Percentiles rank a stretch among this genome's conserved stretches.
These are phyloP conservation scores for Luperina testacea DNA, from an alignment of 2,888 invertebrate genomes.

Conservation along the genomic window DNA sequence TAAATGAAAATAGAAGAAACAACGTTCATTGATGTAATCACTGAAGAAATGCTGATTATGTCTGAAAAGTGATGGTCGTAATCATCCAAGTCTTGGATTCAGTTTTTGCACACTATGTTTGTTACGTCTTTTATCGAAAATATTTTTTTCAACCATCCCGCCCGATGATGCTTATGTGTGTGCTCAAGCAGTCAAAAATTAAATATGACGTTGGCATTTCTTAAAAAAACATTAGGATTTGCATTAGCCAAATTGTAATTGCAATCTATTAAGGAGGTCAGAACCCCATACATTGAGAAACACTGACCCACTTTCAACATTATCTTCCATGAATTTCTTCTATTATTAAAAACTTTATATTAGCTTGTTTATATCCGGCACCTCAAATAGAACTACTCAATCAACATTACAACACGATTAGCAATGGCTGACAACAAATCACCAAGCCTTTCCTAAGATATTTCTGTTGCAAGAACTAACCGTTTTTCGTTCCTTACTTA, in stretches of 20 bases:
- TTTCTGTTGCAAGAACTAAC: constrained; percentile 57
- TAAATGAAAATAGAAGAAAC: constrained; percentile 25
- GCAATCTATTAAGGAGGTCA: background rate
- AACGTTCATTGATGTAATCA: constrained; percentile 4
- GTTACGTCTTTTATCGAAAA: background rate
- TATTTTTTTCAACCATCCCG: too few relatives aligned
- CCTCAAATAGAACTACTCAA: constrained; percentile 37
- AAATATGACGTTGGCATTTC: background rate
- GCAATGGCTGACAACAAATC: constrained; percentile 49
- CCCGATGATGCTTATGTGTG: background rate
- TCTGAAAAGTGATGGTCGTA: constrained; percentile 15
- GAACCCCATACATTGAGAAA: constrained; percentile 7
- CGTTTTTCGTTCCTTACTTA: constrained; percentile 53
- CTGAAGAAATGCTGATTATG: constrained; percentile 5
- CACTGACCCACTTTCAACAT: background rate
- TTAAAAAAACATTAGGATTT: background rate
- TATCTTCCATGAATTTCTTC: background rate
- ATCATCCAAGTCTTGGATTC: background rate
- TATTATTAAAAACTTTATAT: background rate
- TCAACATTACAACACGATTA: constrained; percentile 62
- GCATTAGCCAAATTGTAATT: background rate
- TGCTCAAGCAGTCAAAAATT: background rate
- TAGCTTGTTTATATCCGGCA: background rate
- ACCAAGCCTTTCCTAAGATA: constrained; percentile 59
- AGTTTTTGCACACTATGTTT: background rate